These are phyloP conservation scores for Meiosimyza decipiens DNA, from an alignment of 2,888 invertebrate genomes.

Conservation along the genomic window DNA sequence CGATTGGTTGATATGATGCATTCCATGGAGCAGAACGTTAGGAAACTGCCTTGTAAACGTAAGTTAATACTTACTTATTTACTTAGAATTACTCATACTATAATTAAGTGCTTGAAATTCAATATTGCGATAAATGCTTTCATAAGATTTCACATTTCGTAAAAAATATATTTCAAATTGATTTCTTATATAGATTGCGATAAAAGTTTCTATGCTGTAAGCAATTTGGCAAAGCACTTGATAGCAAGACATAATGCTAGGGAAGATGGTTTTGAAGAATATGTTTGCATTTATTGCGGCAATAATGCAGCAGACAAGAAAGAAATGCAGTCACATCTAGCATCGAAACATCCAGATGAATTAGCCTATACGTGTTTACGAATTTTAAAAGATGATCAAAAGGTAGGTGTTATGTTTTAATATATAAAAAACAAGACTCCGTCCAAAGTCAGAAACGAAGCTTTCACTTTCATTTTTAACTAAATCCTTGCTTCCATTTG, in stretches of 20 bases:
- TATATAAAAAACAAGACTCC: background rate
- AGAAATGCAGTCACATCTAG: constrained; percentile 41
- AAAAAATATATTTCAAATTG: too few species aligned
- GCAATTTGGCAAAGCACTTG: constrained; percentile 31
- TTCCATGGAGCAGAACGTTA: constrained; percentile 34
- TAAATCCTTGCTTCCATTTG: too few species aligned
- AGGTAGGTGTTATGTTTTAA: background rate
- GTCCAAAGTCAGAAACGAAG: too few species aligned
- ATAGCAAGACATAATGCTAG: constrained; percentile 16
- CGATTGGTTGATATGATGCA: constrained; percentile 21
- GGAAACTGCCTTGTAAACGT: constrained; percentile 39
- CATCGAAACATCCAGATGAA: constrained; percentile 43
- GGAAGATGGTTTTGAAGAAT: constrained; percentile 34
- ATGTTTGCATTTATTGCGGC: constrained; percentile 46
- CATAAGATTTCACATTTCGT: background rate
- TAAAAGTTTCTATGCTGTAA: constrained; percentile 14
- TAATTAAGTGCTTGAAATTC: too few species aligned
- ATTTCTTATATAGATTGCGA: constrained; percentile 38
- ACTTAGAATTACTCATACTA: background rate
- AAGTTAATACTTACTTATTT: constrained; percentile 28
- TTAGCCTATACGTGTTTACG: constrained; percentile 41
- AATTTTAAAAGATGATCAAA: background rate
- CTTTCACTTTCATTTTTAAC: too few species aligned
- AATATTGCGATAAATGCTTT: too few species aligned
- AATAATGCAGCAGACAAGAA: constrained; percentile 17